Percentiles rank a stretch among this genome's conserved stretches.
phyloP scores from a whole-genome alignment of 92 coral and sea anemone species.

The Umimayanthus kanabou region DNA sequence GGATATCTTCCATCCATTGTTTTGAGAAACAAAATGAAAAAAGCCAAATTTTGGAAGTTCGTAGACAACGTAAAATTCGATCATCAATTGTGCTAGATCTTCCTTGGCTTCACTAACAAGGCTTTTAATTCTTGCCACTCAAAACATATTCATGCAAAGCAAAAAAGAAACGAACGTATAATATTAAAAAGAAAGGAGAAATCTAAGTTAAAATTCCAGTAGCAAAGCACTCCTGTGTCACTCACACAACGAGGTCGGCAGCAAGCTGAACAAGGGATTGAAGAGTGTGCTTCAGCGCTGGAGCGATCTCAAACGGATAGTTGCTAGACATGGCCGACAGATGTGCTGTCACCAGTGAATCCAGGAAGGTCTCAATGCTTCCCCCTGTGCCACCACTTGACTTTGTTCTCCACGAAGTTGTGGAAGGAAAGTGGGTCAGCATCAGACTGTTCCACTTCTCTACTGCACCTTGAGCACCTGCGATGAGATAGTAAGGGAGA shows the following conservation, averaged over 20 bases:
- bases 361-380: constrained; percentile 70
- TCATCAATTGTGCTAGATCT: no score
- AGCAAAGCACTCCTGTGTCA: background rate
- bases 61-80: no score
- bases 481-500: background rate
- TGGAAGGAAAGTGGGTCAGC: constrained; percentile 72
- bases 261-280: constrained; percentile 85
- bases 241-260: constrained; percentile 83
- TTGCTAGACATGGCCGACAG: constrained; percentile 85
- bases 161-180: no score
- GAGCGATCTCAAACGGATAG: constrained; percentile 76
- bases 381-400: constrained; percentile 52
- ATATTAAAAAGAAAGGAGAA: no score
- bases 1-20: no score
- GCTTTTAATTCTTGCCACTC: no score
- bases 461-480: constrained; percentile 64
- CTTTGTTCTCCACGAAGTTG: constrained; percentile 63
- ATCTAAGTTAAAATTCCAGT: no score
- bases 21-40: no score
- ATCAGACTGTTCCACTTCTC: constrained; percentile 85
- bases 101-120: no score
- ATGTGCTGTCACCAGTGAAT: constrained; percentile 81
- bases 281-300: constrained; percentile 85
- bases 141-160: no score
- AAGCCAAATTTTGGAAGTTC: no score